phyloP scores from a whole-genome alignment of 2,113 vertebrate genomes.

The Falco punctatus region DNA sequence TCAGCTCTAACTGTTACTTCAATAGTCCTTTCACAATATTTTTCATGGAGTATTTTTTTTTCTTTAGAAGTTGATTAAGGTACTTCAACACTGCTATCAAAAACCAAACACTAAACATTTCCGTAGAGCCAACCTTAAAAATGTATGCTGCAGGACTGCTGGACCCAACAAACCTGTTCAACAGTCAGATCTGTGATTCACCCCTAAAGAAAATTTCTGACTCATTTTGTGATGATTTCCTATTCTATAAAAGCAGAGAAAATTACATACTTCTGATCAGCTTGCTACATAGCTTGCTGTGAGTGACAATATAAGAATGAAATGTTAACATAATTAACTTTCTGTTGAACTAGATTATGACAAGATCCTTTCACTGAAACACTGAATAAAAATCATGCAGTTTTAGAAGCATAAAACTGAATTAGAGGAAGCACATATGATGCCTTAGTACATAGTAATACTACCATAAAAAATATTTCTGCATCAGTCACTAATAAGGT shows the following conservation, averaged over 20 bases:
- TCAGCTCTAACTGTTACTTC: not conserved
- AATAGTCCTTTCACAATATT: not conserved
- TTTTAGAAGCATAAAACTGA: slow-evolving; percentile 13
- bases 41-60: not conserved
- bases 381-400: not conserved
- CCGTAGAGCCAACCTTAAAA: not conserved
- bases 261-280: not conserved
- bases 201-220: not conserved
- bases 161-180: not conserved
- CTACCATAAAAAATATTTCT: not conserved
- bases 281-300: not conserved
- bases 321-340: slow-evolving; percentile 16
- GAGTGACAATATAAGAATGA: slow-evolving; percentile 3
- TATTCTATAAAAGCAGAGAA: slow-evolving; percentile 6
- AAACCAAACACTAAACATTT: not conserved
- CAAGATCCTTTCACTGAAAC: slow-evolving; percentile 19
- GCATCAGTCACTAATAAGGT: not conserved
- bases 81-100: not conserved
- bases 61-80: not conserved
- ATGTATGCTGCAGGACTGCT: not conserved
- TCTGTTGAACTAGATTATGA: not conserved
- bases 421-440: not conserved
- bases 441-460: not conserved
- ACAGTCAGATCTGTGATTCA: not conserved
- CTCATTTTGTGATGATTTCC: slow-evolving; percentile 19